A percentile compares a stretch with the other conserved stretches of the same genome.
Conservation (phyloP, 1,140 invertebrate species). For the Protaetia brevitarsis region DNA sequence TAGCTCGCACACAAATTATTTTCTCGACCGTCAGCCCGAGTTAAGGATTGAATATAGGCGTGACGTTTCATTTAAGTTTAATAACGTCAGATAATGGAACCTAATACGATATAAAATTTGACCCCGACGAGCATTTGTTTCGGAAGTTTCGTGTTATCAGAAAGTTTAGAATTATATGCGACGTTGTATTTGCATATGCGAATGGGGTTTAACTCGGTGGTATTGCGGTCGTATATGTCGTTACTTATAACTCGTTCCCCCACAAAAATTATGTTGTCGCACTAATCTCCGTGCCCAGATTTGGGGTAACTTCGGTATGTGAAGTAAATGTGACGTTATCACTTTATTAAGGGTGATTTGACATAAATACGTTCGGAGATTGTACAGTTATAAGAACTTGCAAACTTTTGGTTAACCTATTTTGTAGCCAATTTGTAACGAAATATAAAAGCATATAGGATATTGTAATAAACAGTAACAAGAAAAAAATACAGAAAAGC, state of each 20-base stretch:
- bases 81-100: slow-evolving; percentile 13
- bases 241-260: neutral
- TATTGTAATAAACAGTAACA: no score
- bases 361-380: no score
- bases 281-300: neutral
- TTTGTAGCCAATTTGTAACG: no score
- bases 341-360: no score
- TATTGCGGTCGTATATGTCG: neutral
- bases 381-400: no score
- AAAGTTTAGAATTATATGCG: slow-evolving; percentile 9
- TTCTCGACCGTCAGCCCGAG: neutral
- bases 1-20: neutral
- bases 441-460: no score
- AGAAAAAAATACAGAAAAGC: no score
- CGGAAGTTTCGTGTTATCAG: slow-evolving; percentile 5
- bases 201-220: slow-evolving; percentile 10
- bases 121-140: slow-evolving; percentile 5
- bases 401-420: no score
- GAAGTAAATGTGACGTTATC: no score
- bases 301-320: no score
- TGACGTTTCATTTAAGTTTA: slow-evolving; percentile 17
- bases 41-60: neutral
- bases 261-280: neutral
- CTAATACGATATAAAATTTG: slow-evolving; percentile 15
- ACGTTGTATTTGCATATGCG: neutral